phyloP scores from a whole-genome alignment of 2,797 vertebrate genomes.

The Sebastiscus albofasciatus region DNA sequence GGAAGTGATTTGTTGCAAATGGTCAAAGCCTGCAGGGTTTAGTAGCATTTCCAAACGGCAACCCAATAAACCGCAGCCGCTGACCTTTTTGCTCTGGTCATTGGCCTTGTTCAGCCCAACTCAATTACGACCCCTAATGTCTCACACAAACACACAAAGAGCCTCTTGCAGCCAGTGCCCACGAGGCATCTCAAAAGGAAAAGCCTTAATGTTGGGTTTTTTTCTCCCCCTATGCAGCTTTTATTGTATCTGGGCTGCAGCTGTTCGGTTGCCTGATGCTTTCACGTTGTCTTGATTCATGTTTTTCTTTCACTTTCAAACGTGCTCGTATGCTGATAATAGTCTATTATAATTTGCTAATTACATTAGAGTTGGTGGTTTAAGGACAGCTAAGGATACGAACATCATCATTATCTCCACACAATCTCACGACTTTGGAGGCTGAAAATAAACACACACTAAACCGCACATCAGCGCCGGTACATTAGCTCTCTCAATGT shows the following conservation, averaged over 20 bases:
- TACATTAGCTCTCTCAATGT: constrained; percentile 14
- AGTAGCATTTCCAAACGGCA: constrained; percentile 75
- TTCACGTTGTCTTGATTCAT: constrained; percentile 1
- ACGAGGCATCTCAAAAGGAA: constrained; percentile 64
- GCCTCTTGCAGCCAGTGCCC: constrained; percentile 59
- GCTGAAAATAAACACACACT: neutral
- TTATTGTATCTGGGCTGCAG: constrained; percentile 11
- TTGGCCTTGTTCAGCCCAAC: constrained; percentile 76
- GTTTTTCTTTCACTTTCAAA: neutral
- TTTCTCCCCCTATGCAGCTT: constrained; percentile 5
- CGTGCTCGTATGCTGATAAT: constrained; percentile 5
- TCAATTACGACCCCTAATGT: constrained; percentile 77
- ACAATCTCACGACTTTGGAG: neutral
- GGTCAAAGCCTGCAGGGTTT: constrained; percentile 69
- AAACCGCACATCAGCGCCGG: constrained; percentile 2
- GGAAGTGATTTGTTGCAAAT: constrained; percentile 78
- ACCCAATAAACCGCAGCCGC: constrained; percentile 77
- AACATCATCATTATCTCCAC: constrained; percentile 12
- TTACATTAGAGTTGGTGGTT: neutral
- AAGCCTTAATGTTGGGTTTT: constrained; percentile 47
- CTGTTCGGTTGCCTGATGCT: neutral
- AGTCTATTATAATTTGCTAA: neutral
- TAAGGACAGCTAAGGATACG: constrained; percentile 14
- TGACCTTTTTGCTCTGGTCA: constrained; percentile 78
- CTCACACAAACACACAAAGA: constrained; percentile 68